phyloP scores from a whole-genome alignment of 2,888 invertebrate genomes.

The Drosophila pseudotalamancana region DNA sequence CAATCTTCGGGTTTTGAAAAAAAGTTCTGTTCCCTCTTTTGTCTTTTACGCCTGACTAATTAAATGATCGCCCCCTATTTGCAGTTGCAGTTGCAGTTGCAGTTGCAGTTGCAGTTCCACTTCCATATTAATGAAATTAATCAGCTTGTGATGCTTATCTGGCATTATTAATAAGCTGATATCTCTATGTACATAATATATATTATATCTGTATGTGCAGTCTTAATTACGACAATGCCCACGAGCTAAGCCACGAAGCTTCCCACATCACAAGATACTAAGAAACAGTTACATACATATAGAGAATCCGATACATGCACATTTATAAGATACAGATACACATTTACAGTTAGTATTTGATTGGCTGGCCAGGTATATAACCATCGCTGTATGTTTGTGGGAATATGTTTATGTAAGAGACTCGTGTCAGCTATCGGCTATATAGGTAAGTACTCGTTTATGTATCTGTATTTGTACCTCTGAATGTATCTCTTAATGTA shows the following conservation, averaged over 20 bases:
- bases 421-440: slow-evolving; percentile 50
- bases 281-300: slow-evolving; percentile 12
- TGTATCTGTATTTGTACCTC: slow-evolving; percentile 29
- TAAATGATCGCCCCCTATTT: slow-evolving; percentile 45
- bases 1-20: neutral
- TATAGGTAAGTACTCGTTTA: slow-evolving; percentile 39
- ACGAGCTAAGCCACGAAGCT: slow-evolving; percentile 21
- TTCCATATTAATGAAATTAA: slow-evolving; percentile 69
- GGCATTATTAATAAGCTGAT: slow-evolving; percentile 20
- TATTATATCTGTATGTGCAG: neutral
- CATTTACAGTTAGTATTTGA: slow-evolving; percentile 47
- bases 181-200: slow-evolving; percentile 1
- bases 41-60: slow-evolving; percentile 48
- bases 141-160: slow-evolving; percentile 51
- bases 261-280: slow-evolving; percentile 21
- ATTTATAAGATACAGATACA: slow-evolving; percentile 20
- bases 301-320: slow-evolving; percentile 29
- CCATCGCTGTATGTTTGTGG: slow-evolving; percentile 6
- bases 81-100: slow-evolving; percentile 3
- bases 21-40: neutral
- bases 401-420: slow-evolving; percentile 40
- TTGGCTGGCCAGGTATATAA: slow-evolving; percentile 43
- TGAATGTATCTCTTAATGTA: too few relatives aligned
- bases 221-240: slow-evolving; percentile 30
- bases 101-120: slow-evolving; percentile 15